Conservation (phyloP, 2,888 invertebrate species). For the Ernsta delagoae region DNA sequence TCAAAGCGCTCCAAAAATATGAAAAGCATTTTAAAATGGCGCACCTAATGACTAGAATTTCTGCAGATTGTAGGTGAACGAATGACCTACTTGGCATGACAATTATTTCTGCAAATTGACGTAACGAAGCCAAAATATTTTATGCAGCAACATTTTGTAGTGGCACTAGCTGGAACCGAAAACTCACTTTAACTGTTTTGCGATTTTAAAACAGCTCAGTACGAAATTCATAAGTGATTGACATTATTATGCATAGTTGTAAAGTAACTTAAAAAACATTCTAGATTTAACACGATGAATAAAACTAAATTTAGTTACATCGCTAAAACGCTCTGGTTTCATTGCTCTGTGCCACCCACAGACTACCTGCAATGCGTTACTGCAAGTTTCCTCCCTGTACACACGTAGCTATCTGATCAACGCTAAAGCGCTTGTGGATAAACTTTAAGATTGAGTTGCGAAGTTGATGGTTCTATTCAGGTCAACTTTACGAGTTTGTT, state of each 20-base stretch:
- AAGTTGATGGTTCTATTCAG: conserved; percentile 9
- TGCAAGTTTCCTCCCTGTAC: conserved; percentile 2
- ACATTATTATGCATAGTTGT: too few relatives aligned
- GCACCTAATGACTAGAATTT: conserved; percentile 13
- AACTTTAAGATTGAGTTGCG: conserved; percentile 17
- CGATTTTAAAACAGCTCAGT: too few relatives aligned
- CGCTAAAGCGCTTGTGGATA: background rate
- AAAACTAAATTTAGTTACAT: background rate
- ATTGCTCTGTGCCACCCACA: background rate
- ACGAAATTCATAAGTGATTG: too few relatives aligned
- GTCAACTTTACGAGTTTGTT: background rate
- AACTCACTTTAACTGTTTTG: too few relatives aligned
- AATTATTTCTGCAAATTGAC: conserved; percentile 4
- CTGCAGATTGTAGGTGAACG: background rate
- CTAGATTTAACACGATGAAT: background rate
- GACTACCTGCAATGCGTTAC: conserved; percentile 26
- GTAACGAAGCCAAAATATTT: conserved; percentile 6
- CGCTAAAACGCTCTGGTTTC: background rate
- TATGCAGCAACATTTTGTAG: background rate
- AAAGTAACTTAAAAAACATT: too few relatives aligned
- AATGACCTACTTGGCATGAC: conserved; percentile 18
- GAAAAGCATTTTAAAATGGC: conserved; percentile 3
- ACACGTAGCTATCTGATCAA: conserved; percentile 4
- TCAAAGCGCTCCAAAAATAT: background rate
- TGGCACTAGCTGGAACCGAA: too few relatives aligned